A percentile compares a stretch with the other conserved stretches of the same genome.
Conservation (phyloP, 1,140 invertebrate species). For the Oncopeltus fasciatus region DNA sequence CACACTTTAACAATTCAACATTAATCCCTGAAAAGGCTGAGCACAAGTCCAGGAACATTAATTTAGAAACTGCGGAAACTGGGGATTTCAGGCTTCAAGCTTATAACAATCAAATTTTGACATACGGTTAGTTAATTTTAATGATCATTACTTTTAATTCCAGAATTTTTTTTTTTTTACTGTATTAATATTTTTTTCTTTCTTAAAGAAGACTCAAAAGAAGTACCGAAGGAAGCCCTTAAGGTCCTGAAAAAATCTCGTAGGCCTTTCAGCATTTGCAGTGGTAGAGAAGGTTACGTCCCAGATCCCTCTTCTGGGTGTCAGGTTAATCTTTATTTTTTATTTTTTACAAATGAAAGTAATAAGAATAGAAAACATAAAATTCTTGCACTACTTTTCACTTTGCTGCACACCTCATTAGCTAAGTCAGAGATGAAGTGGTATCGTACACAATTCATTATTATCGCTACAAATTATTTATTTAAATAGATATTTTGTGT, state of each 20-base stretch:
- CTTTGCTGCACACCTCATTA: no score
- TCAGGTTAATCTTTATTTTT: no score
- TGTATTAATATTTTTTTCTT: not conserved
- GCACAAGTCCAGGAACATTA: not conserved
- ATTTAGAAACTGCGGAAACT: slow-evolving; percentile 4
- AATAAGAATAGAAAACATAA: no score
- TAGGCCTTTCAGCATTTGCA: not conserved
- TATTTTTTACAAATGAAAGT: no score
- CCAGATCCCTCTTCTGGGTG: slow-evolving; percentile 40
- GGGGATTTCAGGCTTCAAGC: not conserved
- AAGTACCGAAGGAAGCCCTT: not conserved
- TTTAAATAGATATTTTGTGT: no score
- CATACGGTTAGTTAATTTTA: not conserved
- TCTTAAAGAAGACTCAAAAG: not conserved
- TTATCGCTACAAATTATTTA: no score
- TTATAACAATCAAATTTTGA: not conserved
- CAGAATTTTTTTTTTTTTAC: not conserved
- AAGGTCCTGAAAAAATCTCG: not conserved
- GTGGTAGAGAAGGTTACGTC: slow-evolving; percentile 38
- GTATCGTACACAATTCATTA: no score
- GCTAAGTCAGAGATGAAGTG: no score
- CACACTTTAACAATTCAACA: not conserved
- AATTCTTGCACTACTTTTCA: no score
- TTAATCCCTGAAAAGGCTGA: not conserved
- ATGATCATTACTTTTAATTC: not conserved